Evolutionary conservation across 2,888 invertebrate species (phyloP), one percentile per base, ranked within the genome.

Genomic region (Cephus rjabovi): DNA sequence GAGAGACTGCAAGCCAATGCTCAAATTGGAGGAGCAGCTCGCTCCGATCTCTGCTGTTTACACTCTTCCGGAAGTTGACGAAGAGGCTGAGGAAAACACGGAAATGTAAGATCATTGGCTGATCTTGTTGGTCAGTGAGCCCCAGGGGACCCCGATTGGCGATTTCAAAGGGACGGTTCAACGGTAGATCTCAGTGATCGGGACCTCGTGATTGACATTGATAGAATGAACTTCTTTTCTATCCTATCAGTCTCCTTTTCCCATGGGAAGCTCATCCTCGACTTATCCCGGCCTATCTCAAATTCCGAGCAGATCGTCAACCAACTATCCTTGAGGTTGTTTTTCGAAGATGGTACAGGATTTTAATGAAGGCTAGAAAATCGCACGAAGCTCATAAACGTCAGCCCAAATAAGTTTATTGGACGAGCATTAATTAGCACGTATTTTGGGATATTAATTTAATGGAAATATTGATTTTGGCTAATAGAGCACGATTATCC

Each of bases 1-100:
- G 30, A 89, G 91, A 82, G 91, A 91, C 83, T 91, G 91, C 83
- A 90, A 91, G 79, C 90, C 91, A 68, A 90, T 90, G 77, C 85
- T 91, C 75, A 91, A 91, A 78, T 88, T 90, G 78, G 91, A 90
- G 80, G 90, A 91, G 82, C 91, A 91, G 79, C 79, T 84, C 75
- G 83, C 84, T 77, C 83, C 86, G n/a, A 88, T 90, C 77, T 86
- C 90, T 35, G 87, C 88, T 56, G 91, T 91, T 75, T 91, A 91
- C 79, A 91, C 91, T 75, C 86, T 91, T 76, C 91, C 91, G 71
- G 90, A 91, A 80, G 88, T 91, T 81, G 91, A 91, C 84, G 90
- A 90, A 77, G 89, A 91, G 80, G 87, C 89, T 78, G 91, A 91
- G 81, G 91, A 91, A 79, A 91, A 91, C 83, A 90, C 91, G 73